These are phyloP conservation scores for Agrotis ipsilon DNA, from an alignment of 2,888 invertebrate genomes.

Conservation along the genomic window DNA sequence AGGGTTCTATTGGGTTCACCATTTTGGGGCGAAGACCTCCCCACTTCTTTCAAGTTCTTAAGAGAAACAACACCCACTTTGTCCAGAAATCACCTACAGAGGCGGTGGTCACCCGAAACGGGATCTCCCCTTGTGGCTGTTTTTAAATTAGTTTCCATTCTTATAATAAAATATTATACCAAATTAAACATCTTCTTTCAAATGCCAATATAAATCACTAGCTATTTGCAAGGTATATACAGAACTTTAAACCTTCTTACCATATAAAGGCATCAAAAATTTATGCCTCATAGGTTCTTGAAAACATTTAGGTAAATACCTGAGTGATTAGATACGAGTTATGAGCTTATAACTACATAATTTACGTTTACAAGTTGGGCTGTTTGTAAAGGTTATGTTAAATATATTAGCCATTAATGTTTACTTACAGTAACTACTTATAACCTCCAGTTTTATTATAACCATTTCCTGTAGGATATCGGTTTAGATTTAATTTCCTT, in stretches of 20 bases:
- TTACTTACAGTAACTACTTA: conserved; percentile 13
- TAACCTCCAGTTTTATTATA: conserved; percentile 38
- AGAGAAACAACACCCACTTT: too few relatives aligned
- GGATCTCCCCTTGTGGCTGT: too few relatives aligned
- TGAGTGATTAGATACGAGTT: conserved; percentile 57
- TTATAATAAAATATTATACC: neutral
- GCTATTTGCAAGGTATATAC: neutral
- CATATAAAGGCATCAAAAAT: conserved; percentile 46
- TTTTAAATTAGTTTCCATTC: neutral
- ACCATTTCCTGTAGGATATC: conserved; percentile 38
- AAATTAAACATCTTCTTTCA: conserved; percentile 21
- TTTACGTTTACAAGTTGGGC: conserved; percentile 45
- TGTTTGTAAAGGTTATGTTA: conserved; percentile 55
- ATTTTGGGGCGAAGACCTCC: too few relatives aligned
- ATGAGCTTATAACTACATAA: conserved; percentile 56
- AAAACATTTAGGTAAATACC: conserved; percentile 61
- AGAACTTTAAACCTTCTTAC: conserved; percentile 19
- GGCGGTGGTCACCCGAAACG: too few relatives aligned
- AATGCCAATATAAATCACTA: conserved; percentile 22
- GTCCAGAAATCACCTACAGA: too few relatives aligned
- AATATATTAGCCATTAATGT: conserved; percentile 44
- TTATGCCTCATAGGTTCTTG: conserved; percentile 36
- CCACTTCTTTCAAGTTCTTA: too few relatives aligned
- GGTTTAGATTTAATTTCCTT: conserved; percentile 27
- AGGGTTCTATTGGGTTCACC: too few relatives aligned